Evolutionary conservation across 2,113 vertebrate genomes (phyloP).

Genomic region (Dryoscopus gambensis): DNA sequence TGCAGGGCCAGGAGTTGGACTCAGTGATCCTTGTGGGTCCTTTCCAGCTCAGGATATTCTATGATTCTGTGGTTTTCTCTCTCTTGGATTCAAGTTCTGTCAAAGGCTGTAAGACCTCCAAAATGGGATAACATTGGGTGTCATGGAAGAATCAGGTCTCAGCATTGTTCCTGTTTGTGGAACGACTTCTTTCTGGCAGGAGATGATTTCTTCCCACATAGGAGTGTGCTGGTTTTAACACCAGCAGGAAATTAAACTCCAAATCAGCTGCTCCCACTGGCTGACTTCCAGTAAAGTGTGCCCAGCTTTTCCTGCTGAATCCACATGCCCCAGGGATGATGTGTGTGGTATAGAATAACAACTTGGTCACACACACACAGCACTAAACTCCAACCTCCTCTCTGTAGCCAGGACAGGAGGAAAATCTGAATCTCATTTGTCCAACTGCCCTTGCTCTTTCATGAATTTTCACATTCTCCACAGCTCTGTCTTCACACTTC

Average conservation of each 20-base stretch:
- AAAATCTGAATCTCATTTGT: neutral
- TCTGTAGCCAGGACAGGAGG: neutral
- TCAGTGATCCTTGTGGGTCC: neutral
- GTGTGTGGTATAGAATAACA: neutral
- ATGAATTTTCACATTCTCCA: neutral
- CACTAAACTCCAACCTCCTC: fast-evolving
- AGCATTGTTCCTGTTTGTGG: neutral
- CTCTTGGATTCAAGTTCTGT: neutral
- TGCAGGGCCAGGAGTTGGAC: neutral
- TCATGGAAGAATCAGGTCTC: neutral
- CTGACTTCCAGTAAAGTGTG: neutral
- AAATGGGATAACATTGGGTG: neutral
- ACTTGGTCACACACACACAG: neutral
- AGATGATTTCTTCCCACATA: neutral
- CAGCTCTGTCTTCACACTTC: neutral
- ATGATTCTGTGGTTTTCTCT: neutral
- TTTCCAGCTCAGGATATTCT: neutral
- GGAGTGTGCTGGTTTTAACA: neutral
- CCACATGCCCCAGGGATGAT: neutral
- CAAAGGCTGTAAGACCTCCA: neutral
- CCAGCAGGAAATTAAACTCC: neutral
- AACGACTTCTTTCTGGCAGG: neutral
- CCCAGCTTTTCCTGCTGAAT: neutral
- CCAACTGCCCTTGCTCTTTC: neutral
- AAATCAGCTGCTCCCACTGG: neutral